Conservation (phyloP, 2,113 vertebrate species). For the Xyrauchen texanus region DNA sequence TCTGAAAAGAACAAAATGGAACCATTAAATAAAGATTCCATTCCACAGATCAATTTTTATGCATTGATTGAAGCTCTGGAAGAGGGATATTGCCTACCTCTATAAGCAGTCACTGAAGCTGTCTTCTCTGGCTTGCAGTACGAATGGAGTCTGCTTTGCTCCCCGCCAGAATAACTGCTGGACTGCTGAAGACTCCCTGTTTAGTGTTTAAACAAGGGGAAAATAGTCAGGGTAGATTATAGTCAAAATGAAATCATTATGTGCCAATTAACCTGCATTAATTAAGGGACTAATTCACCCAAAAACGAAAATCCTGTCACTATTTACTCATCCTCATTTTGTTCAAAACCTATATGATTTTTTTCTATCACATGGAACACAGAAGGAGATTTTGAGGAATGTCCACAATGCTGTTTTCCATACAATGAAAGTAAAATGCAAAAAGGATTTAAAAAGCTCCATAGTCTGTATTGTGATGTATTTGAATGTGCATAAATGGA, state of each 20-base stretch:
- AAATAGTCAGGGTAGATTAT: background rate
- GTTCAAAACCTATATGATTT: no score
- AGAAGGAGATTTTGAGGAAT: no score
- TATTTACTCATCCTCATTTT: background rate
- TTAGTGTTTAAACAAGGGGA: background rate
- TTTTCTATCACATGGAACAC: no score
- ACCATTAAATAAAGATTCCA: background rate
- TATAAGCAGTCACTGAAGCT: conserved; percentile 54
- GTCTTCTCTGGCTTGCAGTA: conserved; percentile 59
- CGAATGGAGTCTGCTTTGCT: conserved; percentile 59
- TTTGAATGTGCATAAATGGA: no score
- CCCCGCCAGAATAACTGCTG: conserved; percentile 67
- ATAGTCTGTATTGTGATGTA: no score
- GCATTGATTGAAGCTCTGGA: no score
- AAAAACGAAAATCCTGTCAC: background rate
- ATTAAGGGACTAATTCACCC: background rate
- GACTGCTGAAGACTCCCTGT: conserved; percentile 69
- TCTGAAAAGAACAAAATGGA: conserved; percentile 57
- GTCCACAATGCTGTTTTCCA: no score
- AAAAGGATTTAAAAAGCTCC: no score
- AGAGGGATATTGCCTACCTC: conserved; percentile 55
- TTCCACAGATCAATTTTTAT: background rate
- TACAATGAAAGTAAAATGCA: no score
- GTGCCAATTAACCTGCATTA: background rate
- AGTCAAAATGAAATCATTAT: background rate